Evolutionary conservation across 1,140 invertebrate genomes (phyloP), one percentile per base, ranked within the genome.

Genomic region (Vanessa atalanta): DNA sequence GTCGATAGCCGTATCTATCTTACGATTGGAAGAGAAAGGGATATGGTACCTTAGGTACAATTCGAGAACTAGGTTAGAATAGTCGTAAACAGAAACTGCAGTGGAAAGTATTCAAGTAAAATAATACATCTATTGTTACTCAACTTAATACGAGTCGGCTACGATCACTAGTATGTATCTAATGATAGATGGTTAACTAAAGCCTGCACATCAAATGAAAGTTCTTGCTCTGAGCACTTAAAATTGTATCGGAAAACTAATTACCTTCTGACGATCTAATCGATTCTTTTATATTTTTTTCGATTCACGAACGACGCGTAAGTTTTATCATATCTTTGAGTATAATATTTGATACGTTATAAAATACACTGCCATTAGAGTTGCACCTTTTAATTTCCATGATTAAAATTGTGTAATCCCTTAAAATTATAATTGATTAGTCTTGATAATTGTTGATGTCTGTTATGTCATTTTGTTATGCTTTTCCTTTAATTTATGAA

Each of bases 1-100:
- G 90, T 87, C 71, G 80, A 86, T 88, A 84, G 84, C 77, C 79
- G 79, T 81, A 88, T 89, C 82, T 83, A 83, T 80, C 75, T 83
- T 83, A 83, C 78, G 83, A 83, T 85, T 82, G 71, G 81, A 86
- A 86, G 90, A 92, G 90, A 92, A 92, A 90, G 90, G 89, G 79
- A 83, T 79, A 83, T 86, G 80, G 81, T 84, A 88, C 83, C 79
- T 85, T 80, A 87, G 84, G 86, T 82, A 86, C 79, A 78, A 84
- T 76, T 69, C 70, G 80, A 77, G 81, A 89, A 87, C 83, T 88
- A 82, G 86, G 85, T 83, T 88, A 81, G 72, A 79, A 75, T 78
- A 80, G 78, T 79, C 78, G 82, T 82, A 85, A 85, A 86, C 77
- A 81, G 82, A 78, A 81, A 85, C 79, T 83, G 78, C 68, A 74